phyloP scores from a whole-genome alignment of 2,797 vertebrate genomes.

The Anabas testudineus region DNA sequence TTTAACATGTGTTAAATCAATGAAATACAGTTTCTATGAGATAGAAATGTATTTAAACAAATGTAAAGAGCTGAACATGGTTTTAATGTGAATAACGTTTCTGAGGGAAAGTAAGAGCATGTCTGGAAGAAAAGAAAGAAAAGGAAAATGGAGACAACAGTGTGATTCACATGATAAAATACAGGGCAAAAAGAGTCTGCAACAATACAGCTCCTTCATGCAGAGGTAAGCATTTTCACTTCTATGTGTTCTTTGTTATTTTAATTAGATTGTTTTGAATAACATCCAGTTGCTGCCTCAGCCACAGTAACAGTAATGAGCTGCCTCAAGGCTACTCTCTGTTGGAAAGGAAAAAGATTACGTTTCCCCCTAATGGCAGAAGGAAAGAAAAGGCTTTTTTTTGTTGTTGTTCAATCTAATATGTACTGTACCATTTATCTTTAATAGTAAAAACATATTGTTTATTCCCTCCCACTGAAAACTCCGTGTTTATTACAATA shows the following conservation, averaged over 20 bases:
- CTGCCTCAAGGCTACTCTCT: constrained; percentile 11
- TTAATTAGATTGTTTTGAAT: constrained; percentile 24
- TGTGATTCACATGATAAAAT: not conserved
- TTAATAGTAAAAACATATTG: too few relatives aligned
- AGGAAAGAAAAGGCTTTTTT: not conserved
- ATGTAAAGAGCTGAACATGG: not conserved
- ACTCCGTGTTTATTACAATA: not conserved
- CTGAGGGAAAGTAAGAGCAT: not conserved
- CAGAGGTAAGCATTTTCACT: not conserved
- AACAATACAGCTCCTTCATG: constrained; percentile 1
- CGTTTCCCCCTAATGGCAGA: constrained; percentile 34
- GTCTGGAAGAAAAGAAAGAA: not conserved
- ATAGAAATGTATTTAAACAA: too few relatives aligned
- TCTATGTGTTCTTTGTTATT: constrained; percentile 26
- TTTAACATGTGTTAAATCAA: too few relatives aligned
- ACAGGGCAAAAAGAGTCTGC: not conserved
- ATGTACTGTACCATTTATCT: not conserved
- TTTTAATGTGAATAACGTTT: not conserved
- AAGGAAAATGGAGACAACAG: not conserved
- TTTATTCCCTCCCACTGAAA: not conserved
- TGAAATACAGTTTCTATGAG: too few relatives aligned
- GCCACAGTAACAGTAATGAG: constrained; percentile 38
- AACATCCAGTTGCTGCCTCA: constrained; percentile 21
- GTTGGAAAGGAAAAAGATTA: constrained; percentile 10
- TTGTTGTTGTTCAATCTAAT: constrained; percentile 11